A percentile compares a stretch with the other conserved stretches of the same genome.
phyloP scores from a whole-genome alignment of 2,888 invertebrate genomes.

The Pharmacophagus antenor region DNA sequence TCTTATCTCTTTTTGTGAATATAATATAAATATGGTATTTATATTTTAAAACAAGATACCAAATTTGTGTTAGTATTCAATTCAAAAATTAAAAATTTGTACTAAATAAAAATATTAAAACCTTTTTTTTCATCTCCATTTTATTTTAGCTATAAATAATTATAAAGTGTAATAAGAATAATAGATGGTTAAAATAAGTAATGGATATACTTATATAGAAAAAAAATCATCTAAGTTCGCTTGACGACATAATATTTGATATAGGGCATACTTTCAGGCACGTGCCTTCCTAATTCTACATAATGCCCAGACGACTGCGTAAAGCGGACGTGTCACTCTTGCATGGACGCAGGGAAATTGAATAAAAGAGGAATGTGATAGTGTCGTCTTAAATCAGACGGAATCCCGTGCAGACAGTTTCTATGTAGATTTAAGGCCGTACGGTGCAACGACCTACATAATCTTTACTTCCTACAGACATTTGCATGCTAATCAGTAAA shows the following conservation, averaged over 20 bases:
- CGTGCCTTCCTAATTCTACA: slow-evolving; percentile 17
- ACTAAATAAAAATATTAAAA: no score
- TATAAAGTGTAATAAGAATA: no score
- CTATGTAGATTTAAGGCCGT: slow-evolving; percentile 33
- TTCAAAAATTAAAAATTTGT: no score
- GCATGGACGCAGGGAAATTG: slow-evolving; percentile 58
- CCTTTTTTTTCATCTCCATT: no score
- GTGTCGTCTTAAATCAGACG: slow-evolving; percentile 53
- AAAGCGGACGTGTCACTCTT: slow-evolving; percentile 62
- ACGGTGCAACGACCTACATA: slow-evolving; percentile 39
- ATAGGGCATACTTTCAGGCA: not conserved
- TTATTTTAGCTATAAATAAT: no score
- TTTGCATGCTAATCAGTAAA: slow-evolving; percentile 43
- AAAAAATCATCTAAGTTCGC: not conserved
- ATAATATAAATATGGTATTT: no score
- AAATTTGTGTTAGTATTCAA: no score
- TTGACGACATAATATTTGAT: not conserved
- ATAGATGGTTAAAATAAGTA: no score
- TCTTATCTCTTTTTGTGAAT: not conserved
- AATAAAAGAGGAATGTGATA: slow-evolving; percentile 74
- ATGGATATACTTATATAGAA: no score
- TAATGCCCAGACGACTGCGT: slow-evolving; percentile 51
- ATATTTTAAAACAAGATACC: no score
- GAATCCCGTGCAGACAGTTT: slow-evolving; percentile 38
- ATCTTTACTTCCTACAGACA: slow-evolving; percentile 42